phyloP scores from a whole-genome alignment of 2,113 vertebrate species.

The Nothobranchius kuhntae region DNA sequence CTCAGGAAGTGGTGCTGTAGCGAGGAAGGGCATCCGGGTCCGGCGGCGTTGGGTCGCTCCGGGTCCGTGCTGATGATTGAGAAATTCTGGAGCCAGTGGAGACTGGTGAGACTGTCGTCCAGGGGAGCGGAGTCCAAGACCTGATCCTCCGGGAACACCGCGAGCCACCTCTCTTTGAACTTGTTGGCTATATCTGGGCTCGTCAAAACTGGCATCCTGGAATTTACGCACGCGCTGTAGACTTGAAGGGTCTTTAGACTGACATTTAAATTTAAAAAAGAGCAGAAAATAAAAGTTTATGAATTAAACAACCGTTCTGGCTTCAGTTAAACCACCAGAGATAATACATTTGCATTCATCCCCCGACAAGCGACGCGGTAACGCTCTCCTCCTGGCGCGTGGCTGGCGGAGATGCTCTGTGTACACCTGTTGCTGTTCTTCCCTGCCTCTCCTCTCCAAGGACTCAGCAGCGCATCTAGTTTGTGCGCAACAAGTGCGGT shows the following conservation, averaged over 20 bases:
- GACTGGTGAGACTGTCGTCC: constrained; percentile 87
- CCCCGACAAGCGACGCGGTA: constrained; percentile 14
- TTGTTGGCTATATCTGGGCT: constrained; percentile 77
- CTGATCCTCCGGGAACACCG: constrained; percentile 71
- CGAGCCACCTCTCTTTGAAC: constrained; percentile 79
- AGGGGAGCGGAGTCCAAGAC: constrained; percentile 65
- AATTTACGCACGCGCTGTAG: constrained; percentile 25
- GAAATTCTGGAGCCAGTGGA: constrained; percentile 89
- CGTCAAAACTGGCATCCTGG: constrained; percentile 81
- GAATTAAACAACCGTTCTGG: not conserved
- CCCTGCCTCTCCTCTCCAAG: constrained; percentile 57
- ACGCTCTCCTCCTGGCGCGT: constrained; percentile 22
- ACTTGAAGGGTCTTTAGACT: constrained; percentile 37
- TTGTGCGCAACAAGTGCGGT: constrained; percentile 73
- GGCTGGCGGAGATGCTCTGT: constrained; percentile 41
- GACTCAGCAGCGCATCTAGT: constrained; percentile 54
- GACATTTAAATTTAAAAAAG: constrained; percentile 58
- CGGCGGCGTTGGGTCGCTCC: constrained; percentile 65
- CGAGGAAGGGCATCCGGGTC: constrained; percentile 58
- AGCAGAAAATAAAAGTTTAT: not conserved
- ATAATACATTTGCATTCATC: too few species aligned
- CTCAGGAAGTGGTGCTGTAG: constrained; percentile 72
- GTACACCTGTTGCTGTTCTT: constrained; percentile 72
- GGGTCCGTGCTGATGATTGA: constrained; percentile 82
- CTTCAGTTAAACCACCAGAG: too few species aligned